Base-by-base conservation (phyloP, 2,797 vertebrate species). In the Rachycentron canadum region DNA sequence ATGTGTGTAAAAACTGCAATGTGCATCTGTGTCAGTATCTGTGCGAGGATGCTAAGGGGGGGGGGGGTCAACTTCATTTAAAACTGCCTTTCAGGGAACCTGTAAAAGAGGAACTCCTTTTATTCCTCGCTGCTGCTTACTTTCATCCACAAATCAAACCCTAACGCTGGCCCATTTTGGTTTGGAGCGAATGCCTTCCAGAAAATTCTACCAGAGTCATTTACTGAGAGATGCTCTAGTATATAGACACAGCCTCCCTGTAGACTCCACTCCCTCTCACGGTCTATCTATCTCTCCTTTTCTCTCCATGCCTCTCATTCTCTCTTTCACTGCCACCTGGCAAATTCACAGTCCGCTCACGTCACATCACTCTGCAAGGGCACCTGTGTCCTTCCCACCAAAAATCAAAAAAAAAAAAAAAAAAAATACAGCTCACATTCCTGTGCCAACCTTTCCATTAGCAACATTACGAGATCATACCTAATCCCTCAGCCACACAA, bases 281-380 rank as follows among this genome's bases (percentile, higher is more conserved):
- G 76, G 83, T 88, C 89, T 81, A 86, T 90, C 89, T 75, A 63
- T 88, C 88, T 82, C 90, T 79, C 78, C 73, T 90, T 91, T 91
- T 86, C 91, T 86, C 88, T 89, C 88, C 65, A 83, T 77, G 85
- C 75, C 83, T 89, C 90, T 87, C 81, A 65, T 83, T 89, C 88
- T 92, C 86, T 93, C 87, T 93, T 91, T 91, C 87, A 61, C 85
- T 91, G 89, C 95, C 95, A 96, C 95, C 95, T 96, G 95, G 94
- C 93, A 94, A 94, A 96, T 96, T 95, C 94, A 94, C 93, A 96
- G 94, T 96, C 95, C 84, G 71, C 95, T 95, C 95, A 96, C 95
- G 95, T 96, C 94, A 96, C 92, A 93, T 91, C 88, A 90, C 93
- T 94, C 93, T 95, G 94, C 95, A 96, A 96, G 95, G 95, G 93